Percentiles rank a stretch among this genome's conserved stretches.
Evolutionary conservation across 2,113 vertebrate species (phyloP).

Genomic region (Patagioenas fasciata): DNA sequence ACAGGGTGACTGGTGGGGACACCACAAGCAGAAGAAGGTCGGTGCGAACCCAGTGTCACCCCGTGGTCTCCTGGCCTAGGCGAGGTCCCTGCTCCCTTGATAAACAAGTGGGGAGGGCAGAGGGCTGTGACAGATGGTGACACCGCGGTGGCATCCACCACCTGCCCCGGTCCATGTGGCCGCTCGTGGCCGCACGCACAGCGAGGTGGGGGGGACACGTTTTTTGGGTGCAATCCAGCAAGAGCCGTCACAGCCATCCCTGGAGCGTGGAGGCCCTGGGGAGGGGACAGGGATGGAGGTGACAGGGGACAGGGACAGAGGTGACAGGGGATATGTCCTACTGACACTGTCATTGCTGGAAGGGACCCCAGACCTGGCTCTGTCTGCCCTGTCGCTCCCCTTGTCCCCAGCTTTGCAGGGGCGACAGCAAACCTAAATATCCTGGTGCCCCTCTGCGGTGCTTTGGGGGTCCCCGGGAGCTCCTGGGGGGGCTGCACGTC

Average conservation of each 20-base stretch:
- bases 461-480: neutral
- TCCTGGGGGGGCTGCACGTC: neutral
- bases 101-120: neutral
- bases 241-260: neutral
- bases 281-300: neutral
- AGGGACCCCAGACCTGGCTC: neutral
- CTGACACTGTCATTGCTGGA: no score
- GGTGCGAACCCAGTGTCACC: neutral
- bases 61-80: neutral
- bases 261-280: neutral
- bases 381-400: neutral
- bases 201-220: no score
- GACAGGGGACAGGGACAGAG: neutral
- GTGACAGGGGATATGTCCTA: no score
- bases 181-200: neutral
- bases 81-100: neutral
- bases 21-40: neutral
- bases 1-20: neutral
- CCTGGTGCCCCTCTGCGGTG: accelerated
- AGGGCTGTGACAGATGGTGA: neutral
- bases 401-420: neutral
- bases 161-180: neutral
- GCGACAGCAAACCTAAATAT: neutral
- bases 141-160: neutral
- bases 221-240: neutral